phyloP scores from a whole-genome alignment of 1,140 invertebrate genomes.

The Homarus americanus region DNA sequence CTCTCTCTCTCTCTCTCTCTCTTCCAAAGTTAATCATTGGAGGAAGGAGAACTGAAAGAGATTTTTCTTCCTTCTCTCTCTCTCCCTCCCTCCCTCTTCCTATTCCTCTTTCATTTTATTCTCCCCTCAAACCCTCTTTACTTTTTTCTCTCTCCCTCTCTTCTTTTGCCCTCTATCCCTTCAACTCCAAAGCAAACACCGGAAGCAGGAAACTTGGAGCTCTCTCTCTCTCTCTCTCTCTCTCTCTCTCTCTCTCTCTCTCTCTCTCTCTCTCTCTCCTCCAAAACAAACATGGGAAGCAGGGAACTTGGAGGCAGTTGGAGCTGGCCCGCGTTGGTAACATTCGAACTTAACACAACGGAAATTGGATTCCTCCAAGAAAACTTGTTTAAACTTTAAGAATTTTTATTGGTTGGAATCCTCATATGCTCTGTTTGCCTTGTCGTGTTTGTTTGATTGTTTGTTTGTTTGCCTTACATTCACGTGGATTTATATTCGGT shows the following conservation, averaged over 20 bases:
- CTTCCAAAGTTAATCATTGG: neutral
- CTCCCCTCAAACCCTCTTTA: neutral
- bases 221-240: no score
- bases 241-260: no score
- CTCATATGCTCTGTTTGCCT: constrained; percentile 14
- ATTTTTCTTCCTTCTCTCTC: neutral
- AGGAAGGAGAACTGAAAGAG: no score
- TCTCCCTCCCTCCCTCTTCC: neutral
- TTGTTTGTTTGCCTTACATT: neutral
- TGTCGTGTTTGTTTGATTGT: neutral
- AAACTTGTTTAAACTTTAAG: constrained; percentile 38
- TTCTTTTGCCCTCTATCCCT: neutral
- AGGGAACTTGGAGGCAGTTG: neutral
- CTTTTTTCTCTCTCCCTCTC: neutral
- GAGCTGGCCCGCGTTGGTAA: neutral
- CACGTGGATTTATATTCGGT: no score
- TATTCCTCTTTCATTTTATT: constrained; percentile 7
- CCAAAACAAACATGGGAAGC: neutral
- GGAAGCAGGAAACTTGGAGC: no score
- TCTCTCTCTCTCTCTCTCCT: neutral
- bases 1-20: neutral
- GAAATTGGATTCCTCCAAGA: constrained; percentile 39
- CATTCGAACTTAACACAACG: constrained; percentile 27
- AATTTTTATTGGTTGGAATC: constrained; percentile 40
- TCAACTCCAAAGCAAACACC: no score